A percentile compares a stretch with the other conserved stretches of the same genome.
These are phyloP conservation scores for Ascaphus truei DNA, from an alignment of 2,113 vertebrate species.

Conservation along the genomic window DNA sequence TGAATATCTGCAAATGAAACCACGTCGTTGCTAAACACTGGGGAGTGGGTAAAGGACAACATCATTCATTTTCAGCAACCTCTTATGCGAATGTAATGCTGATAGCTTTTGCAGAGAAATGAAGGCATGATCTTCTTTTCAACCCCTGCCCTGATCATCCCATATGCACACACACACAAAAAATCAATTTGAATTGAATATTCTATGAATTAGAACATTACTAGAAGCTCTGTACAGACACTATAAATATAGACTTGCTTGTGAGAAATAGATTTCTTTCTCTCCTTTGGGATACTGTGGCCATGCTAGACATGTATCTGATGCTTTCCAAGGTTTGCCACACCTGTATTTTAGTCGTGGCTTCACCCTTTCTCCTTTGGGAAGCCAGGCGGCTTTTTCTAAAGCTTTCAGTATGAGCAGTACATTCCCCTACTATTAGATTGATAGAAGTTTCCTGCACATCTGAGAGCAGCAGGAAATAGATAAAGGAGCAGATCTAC, in stretches of 20 bases:
- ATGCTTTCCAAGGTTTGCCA: slow-evolving; percentile 22
- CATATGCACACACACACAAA: neutral
- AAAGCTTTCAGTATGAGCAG: neutral
- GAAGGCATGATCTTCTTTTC: neutral
- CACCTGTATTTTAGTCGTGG: slow-evolving; percentile 3
- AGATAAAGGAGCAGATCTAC: no score
- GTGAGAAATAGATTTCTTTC: slow-evolving; percentile 10
- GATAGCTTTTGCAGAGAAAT: neutral
- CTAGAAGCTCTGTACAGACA: slow-evolving; percentile 4
- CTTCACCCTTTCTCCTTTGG: neutral
- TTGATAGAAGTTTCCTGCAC: neutral
- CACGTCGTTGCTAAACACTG: no score
- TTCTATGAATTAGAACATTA: slow-evolving; percentile 34
- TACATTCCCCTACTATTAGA: neutral
- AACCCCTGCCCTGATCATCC: slow-evolving; percentile 4
- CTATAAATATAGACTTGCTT: slow-evolving; percentile 28
- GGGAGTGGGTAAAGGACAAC: no score
- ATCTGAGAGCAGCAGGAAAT: neutral
- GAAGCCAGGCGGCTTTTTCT: neutral
- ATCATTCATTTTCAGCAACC: no score
- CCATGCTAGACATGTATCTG: neutral
- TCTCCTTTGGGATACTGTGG: slow-evolving; percentile 16
- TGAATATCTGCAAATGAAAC: no score
- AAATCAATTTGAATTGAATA: slow-evolving; percentile 31
- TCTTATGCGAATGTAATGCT: neutral